Conservation (phyloP, 2,888 invertebrate species). For the Hymenopus coronatus region DNA sequence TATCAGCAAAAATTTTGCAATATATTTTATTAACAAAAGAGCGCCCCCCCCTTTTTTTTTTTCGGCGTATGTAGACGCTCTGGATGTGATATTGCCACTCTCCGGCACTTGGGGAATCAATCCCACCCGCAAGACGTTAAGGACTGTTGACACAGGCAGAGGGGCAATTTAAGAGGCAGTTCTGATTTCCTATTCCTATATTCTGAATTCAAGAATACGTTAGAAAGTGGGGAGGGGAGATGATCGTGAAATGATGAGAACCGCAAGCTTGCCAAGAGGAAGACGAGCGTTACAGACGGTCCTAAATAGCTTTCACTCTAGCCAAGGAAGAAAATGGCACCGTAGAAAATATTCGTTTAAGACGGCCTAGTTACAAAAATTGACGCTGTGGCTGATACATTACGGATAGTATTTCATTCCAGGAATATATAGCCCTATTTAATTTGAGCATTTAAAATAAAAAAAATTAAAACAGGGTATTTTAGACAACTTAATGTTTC, state of each 20-base stretch:
- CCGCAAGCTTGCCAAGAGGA: neutral
- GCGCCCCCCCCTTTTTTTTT: neutral
- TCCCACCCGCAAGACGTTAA: neutral
- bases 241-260: neutral
- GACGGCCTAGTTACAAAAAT: too few relatives aligned
- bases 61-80: neutral
- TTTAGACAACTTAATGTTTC: too few relatives aligned
- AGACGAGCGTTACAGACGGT: neutral
- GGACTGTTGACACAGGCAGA: neutral
- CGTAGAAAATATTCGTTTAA: too few relatives aligned
- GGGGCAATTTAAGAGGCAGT: neutral
- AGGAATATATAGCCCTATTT: too few relatives aligned
- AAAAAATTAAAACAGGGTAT: too few relatives aligned
- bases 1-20: too few relatives aligned
- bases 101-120: neutral
- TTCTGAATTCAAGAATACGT: neutral
- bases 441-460: too few relatives aligned
- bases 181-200: neutral
- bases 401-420: too few relatives aligned
- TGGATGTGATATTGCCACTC: neutral
- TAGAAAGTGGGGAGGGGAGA: neutral
- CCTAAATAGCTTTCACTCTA: too few relatives aligned
- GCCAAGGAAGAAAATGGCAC: too few relatives aligned
- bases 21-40: too few relatives aligned
- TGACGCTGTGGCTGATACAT: too few relatives aligned